Conservation (phyloP, 2,113 vertebrate species). For the Entelurus aequoreus region DNA sequence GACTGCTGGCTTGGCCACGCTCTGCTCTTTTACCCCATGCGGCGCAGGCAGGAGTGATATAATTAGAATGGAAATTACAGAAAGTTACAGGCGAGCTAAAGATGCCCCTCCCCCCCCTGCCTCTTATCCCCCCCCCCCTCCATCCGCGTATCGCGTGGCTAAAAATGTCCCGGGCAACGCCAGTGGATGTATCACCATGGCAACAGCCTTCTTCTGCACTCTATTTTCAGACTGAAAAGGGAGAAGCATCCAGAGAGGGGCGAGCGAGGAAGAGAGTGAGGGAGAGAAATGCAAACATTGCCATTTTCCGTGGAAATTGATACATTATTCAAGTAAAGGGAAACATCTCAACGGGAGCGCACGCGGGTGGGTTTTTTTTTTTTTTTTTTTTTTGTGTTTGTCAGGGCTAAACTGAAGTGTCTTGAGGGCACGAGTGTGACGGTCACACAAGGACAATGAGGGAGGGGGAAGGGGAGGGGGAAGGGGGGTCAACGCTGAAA, state of each 20-base stretch:
- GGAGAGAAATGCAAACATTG: constrained; percentile 71
- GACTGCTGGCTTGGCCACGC: constrained; percentile 50
- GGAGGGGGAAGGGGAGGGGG: constrained; percentile 23
- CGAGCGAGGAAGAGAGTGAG: constrained; percentile 17
- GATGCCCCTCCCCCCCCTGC: constrained; percentile 41
- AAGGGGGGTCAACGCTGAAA: constrained; percentile 62
- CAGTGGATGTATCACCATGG: constrained; percentile 79
- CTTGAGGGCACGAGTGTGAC: constrained; percentile 47
- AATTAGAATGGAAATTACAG: constrained; percentile 79
- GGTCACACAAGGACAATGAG: constrained; percentile 59
- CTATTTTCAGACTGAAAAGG: constrained; percentile 72
- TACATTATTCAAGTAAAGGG: constrained; percentile 70
- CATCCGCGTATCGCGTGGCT: constrained; percentile 67
- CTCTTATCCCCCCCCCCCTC: constrained; percentile 4
- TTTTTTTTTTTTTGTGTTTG: constrained; percentile 4
- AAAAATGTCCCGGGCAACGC: constrained; percentile 79
- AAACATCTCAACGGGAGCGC: constrained; percentile 49
- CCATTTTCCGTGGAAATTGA: constrained; percentile 65
- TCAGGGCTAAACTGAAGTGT: constrained; percentile 36
- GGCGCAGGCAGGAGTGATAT: constrained; percentile 67
- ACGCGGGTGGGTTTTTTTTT: constrained; percentile 6
- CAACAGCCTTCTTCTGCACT: constrained; percentile 78
- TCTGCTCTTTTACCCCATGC: constrained; percentile 62
- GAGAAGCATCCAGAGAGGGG: constrained; percentile 59
- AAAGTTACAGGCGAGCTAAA: constrained; percentile 77